These are phyloP conservation scores for Cylas formicarius DNA, from an alignment of 1,140 invertebrate species.

Conservation along the genomic window DNA sequence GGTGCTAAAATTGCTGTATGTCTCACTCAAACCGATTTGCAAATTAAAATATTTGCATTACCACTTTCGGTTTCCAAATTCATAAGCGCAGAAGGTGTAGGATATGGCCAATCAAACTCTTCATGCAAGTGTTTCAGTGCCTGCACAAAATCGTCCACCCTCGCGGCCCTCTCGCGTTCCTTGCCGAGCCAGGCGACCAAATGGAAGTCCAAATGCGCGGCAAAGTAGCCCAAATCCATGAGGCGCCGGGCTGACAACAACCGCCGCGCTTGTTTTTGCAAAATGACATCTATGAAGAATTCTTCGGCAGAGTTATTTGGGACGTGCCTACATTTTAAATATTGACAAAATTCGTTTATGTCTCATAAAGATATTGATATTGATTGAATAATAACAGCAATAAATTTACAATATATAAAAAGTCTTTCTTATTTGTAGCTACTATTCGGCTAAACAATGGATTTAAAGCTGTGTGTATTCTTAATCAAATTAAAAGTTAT, in stretches of 20 bases:
- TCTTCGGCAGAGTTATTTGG: slow-evolving; percentile 54
- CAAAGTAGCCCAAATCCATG: slow-evolving; percentile 78
- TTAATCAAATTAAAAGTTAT: too few species aligned
- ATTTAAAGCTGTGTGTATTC: too few species aligned
- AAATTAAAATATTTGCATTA: too few species aligned
- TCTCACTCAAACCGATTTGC: too few species aligned
- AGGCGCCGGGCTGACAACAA: slow-evolving; percentile 70
- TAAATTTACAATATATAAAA: too few species aligned
- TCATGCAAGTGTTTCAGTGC: slow-evolving; percentile 75
- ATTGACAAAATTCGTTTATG: too few species aligned
- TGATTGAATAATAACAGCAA: too few species aligned
- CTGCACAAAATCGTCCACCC: slow-evolving; percentile 76
- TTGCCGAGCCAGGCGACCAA: slow-evolving; percentile 76
- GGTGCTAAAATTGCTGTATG: slow-evolving; percentile 8
- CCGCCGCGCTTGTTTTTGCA: slow-evolving; percentile 80
- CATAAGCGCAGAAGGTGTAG: slow-evolving; percentile 48
- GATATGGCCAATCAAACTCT: slow-evolving; percentile 87
- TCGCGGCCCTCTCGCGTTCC: slow-evolving; percentile 66
- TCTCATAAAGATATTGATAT: too few species aligned
- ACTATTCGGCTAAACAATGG: too few species aligned
- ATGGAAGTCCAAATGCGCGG: slow-evolving; percentile 85
- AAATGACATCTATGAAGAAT: slow-evolving; percentile 86
- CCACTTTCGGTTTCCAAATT: too few species aligned
- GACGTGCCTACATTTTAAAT: slow-evolving; percentile 17
- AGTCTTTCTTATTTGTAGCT: too few species aligned